These are phyloP conservation scores for Lophotis ruficrista DNA, from an alignment of 2,113 vertebrate genomes.

Conservation along the genomic window DNA sequence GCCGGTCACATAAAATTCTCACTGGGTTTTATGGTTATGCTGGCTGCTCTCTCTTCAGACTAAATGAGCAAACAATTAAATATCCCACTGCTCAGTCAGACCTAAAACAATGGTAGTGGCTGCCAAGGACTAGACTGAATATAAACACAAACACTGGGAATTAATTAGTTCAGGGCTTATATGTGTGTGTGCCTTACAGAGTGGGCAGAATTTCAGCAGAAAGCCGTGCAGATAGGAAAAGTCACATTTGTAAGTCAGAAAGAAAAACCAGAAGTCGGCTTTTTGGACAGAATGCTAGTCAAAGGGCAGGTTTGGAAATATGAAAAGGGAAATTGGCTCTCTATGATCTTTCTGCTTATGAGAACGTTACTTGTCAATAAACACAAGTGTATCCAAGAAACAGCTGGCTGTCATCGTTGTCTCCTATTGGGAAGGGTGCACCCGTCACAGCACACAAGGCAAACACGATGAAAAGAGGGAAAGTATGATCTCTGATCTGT, in stretches of 20 bases:
- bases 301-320: background rate
- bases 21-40: conserved; percentile 10
- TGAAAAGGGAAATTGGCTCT: background rate
- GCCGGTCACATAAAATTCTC: conserved; percentile 26
- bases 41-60: conserved; percentile 31
- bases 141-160: conserved; percentile 22
- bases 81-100: conserved; percentile 24
- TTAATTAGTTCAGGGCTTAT: conserved; percentile 4
- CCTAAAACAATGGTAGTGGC: conserved; percentile 18
- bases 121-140: conserved; percentile 26
- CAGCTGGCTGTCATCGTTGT: background rate
- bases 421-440: background rate
- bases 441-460: background rate
- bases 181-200: background rate
- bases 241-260: background rate
- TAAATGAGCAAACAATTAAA: conserved; percentile 60
- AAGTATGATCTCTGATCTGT: background rate
- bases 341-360: background rate
- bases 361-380: conserved; percentile 11
- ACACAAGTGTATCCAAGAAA: background rate
- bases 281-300: background rate
- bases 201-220: background rate
- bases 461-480: background rate
- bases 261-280: background rate
- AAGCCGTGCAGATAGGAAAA: background rate